Conservation (phyloP, 2,888 invertebrate species). For the Caenorhabditis drosophilae region DNA sequence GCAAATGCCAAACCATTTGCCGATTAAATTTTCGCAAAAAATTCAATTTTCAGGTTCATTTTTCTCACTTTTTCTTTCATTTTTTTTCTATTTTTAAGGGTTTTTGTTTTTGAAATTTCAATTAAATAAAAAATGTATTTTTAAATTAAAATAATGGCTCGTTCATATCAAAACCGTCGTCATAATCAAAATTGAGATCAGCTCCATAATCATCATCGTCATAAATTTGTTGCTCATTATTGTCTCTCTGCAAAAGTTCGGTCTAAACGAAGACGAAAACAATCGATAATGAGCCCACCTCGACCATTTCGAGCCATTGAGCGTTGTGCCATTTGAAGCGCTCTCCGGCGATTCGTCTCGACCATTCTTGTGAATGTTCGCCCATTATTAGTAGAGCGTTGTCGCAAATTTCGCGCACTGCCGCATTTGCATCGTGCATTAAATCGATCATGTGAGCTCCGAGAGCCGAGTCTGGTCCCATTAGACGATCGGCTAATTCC, state of each 20-base stretch:
- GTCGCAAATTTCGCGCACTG: conserved; percentile 84
- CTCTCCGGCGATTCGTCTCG: conserved; percentile 88
- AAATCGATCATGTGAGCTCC: conserved; percentile 94
- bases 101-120: too few species aligned
- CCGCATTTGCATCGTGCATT: conserved; percentile 84
- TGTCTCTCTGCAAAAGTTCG: background rate
- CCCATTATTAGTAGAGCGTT: conserved; percentile 92
- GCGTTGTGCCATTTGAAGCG: conserved; percentile 97
- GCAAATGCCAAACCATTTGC: too few species aligned
- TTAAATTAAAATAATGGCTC: conserved; percentile 21
- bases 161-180: conserved; percentile 37
- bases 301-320: conserved; percentile 97
- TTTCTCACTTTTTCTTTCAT: too few species aligned
- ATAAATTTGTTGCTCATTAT: background rate
- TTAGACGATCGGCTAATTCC: conserved; percentile 52
- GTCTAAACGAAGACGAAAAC: too few species aligned
- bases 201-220: conserved; percentile 40
- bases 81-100: too few species aligned
- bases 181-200: conserved; percentile 43
- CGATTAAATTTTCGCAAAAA: too few species aligned
- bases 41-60: too few species aligned
- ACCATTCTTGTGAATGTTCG: conserved; percentile 86
- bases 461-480: conserved; percentile 76
- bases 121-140: too few species aligned
- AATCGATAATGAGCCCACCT: too few species aligned